phyloP scores from a whole-genome alignment of 2,113 vertebrate genomes.

The Jacana jacana region DNA sequence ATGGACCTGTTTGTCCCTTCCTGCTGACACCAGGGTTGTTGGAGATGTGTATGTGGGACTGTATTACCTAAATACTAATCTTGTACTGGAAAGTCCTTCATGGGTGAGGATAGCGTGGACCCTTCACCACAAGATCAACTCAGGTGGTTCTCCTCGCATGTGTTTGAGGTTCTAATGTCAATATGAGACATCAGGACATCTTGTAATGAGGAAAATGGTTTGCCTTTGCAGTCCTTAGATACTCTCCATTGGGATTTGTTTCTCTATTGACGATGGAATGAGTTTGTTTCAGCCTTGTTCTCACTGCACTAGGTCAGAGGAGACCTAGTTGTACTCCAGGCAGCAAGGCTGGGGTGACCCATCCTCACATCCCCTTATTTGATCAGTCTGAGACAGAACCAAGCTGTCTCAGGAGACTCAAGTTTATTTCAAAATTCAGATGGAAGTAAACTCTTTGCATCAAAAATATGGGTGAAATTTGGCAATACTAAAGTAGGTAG shows the following conservation, averaged over 20 bases:
- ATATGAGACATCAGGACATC: neutral
- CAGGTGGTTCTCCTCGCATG: neutral
- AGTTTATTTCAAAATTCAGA: neutral
- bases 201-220: neutral
- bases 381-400: neutral
- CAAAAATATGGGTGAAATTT: neutral
- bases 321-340: neutral
- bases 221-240: neutral
- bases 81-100: neutral
- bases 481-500: neutral
- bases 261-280: neutral
- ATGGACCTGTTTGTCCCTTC: neutral
- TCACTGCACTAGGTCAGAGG: accelerated
- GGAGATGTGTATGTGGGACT: neutral
- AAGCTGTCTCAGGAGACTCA: neutral
- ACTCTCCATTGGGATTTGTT: neutral
- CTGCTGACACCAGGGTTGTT: neutral
- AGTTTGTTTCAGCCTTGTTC: neutral
- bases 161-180: neutral
- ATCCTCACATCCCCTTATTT: neutral
- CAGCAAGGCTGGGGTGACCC: neutral
- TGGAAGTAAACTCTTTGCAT: neutral
- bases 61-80: neutral
- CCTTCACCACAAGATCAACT: neutral
- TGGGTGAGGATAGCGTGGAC: neutral